Evolutionary conservation across 2,797 vertebrate species (phyloP), one percentile per base, ranked within the genome.

Genomic region (Betta splendens): DNA sequence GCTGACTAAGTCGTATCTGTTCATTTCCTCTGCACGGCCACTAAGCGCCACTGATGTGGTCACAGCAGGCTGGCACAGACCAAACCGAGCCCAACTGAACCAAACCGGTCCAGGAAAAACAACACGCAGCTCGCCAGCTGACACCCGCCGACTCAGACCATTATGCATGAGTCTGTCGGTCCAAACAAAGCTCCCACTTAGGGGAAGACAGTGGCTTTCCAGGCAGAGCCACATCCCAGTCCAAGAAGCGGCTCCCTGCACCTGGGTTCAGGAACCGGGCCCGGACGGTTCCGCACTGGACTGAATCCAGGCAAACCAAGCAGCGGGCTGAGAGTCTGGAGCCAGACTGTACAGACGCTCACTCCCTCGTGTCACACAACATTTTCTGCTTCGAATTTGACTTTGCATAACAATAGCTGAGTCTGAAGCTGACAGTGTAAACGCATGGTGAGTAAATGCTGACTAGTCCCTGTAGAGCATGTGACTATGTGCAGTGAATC

Each of bases 1-100:
- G 91, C 88, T 91, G 89, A 91, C 79, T 92, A 88, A 91, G 82
- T 79, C 64, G 15, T 85, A 75, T 85, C 76, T 75, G 61, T 84
- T 81, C 69, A 83, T 89, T 87, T 87, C 76, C 85, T 77, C 71
- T 39, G 57, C 31, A 29, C 32, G 44, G 57, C 32, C 58, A 43
- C 50, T 42, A 48, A 72, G 75, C 20, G 22, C 54, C 60, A 85
- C 65, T 91, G 88, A 92, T 92, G 90, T 89, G 90, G 90, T 91
- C 72, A 80, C 74, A 75, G 49, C 72, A 68, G 66, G 55, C 71
- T 75, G 68, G 81, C 53, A 54, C 20, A 67, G 71, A 80, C 58
- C 67, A 77, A 71, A 64, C 52, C 61, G 15, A 72, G 68, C 51
- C 56, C 69, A 61, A 79, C 76, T 47, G 55, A 68, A 77, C 80